Evolutionary conservation across 1,140 invertebrate species (phyloP), one percentile per base, ranked within the genome.

Genomic region (Trinorchestia longiramus): DNA sequence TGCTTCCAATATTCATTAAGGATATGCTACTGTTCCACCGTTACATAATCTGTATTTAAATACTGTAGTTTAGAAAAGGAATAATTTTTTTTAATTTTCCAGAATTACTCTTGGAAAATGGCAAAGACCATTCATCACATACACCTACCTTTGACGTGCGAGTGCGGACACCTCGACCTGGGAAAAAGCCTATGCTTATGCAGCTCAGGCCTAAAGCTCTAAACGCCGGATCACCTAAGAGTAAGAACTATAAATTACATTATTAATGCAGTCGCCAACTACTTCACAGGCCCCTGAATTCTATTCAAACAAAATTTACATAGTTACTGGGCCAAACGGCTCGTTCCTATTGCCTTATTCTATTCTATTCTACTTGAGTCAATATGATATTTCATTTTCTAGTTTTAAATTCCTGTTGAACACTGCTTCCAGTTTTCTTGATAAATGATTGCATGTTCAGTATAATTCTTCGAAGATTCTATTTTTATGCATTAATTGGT

Each of bases 161-260:
- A 19, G 92, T 94, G 43, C 92, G 92, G 3, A 94, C 92, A 6
- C 92, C 92, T 15, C 6, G 43, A 8, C 92, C 92, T 44, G 92
- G 44, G 6, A 94, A 94, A 43, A 42, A 47, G 92, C 92, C 92
- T 40, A 94, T 94, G 92, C 92, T 94, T 11, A 94, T 94, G 92
- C 19, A 94, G 92, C 92, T 94, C 92, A 43, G 36, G 40, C 92
- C 92, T 36, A 94, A 94, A 43, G 92, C 92, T 15, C 92, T 94
- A 4, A 40, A 94, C 44, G 43, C 6, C 44, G 92, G 36, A 15
- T 42, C 41, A 45, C 41, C 40, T 40, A 94, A 94, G 43, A 94
- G 92, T 94, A 94, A 45, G 92, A 41, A 36, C 62, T 77, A 19
- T 53, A 53, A 19, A 53, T 77, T 19, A 77, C 28, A 36, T 77